Percentiles rank a stretch among this genome's conserved stretches.
These are phyloP conservation scores for Drosophila recens DNA, from an alignment of 2,888 invertebrate genomes.

Conservation along the genomic window DNA sequence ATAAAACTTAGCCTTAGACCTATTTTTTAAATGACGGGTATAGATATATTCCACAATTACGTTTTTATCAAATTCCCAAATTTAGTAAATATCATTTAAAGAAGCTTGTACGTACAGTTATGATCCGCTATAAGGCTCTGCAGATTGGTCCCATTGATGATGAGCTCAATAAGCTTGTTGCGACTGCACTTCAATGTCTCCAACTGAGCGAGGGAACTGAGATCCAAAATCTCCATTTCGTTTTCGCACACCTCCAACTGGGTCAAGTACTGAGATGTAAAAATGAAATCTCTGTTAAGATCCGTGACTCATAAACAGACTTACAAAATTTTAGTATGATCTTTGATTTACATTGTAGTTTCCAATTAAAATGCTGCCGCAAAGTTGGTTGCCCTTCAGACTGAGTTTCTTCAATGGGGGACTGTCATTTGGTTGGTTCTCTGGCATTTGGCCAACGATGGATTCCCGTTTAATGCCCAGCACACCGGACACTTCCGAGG, in stretches of 20 bases:
- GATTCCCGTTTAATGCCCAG: slow-evolving; percentile 45
- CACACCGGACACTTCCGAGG: slow-evolving; percentile 31
- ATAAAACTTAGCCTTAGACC: too few species aligned
- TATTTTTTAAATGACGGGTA: too few species aligned
- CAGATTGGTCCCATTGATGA: slow-evolving; percentile 91
- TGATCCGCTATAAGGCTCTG: slow-evolving; percentile 92
- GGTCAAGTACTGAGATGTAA: slow-evolving; percentile 89
- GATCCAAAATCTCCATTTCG: slow-evolving; percentile 92
- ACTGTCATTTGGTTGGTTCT: slow-evolving; percentile 44
- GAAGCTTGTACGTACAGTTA: slow-evolving; percentile 85
- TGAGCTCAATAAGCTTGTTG: slow-evolving; percentile 91
- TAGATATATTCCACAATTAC: too few species aligned
- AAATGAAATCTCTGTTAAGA: background rate
- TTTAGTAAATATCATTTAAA: background rate
- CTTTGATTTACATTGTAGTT: slow-evolving; percentile 90
- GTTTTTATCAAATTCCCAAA: background rate
- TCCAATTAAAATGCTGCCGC: slow-evolving; percentile 93
- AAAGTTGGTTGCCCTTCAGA: slow-evolving; percentile 91
- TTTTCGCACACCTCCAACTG: slow-evolving; percentile 94
- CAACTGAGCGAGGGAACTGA: slow-evolving; percentile 91
- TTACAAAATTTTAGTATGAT: background rate
- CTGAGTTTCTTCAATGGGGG: slow-evolving; percentile 90
- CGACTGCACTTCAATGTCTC: slow-evolving; percentile 92
- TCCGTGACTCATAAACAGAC: slow-evolving; percentile 54
- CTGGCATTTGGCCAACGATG: slow-evolving; percentile 42